phyloP scores from a whole-genome alignment of 1,140 invertebrate genomes.

The Drosophila biarmipes region DNA sequence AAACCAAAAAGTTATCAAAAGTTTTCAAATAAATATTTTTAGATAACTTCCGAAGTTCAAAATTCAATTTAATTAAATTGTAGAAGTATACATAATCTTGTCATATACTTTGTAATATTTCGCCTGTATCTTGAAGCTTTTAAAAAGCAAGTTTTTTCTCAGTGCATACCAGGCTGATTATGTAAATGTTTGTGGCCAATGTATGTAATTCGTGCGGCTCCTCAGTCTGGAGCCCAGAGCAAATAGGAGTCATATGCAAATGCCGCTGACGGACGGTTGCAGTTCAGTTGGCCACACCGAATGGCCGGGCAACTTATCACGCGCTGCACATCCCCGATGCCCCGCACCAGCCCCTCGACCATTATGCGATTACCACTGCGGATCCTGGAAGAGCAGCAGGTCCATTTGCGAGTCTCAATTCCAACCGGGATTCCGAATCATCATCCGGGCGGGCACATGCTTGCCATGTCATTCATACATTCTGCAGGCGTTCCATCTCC shows the following conservation, averaged over 20 bases:
- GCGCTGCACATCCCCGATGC: constrained; percentile 9
- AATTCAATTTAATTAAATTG: too few species aligned
- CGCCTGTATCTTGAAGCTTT: too few species aligned
- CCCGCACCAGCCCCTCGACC: neutral
- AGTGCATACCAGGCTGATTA: neutral
- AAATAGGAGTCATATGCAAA: constrained; percentile 62
- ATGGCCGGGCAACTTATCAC: constrained; percentile 44
- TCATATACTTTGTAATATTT: too few species aligned
- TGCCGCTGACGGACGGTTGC: constrained; percentile 43
- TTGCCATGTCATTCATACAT: constrained; percentile 80
- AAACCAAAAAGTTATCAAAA: too few species aligned
- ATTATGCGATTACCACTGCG: constrained; percentile 32
- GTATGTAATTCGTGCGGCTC: constrained; percentile 71
- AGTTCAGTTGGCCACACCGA: constrained; percentile 32
- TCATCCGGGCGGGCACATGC: constrained; percentile 53
- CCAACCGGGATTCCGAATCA: constrained; percentile 22
- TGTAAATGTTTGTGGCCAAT: constrained; percentile 33
- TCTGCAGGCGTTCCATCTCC: constrained; percentile 51
- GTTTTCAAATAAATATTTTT: too few species aligned
- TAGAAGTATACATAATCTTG: too few species aligned
- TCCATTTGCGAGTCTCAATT: constrained; percentile 31
- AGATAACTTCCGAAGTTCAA: too few species aligned
- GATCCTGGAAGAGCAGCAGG: constrained; percentile 12
- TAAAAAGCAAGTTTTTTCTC: neutral
- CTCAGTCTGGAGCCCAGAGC: constrained; percentile 2